These are phyloP conservation scores for Phytoseiulus persimilis DNA, from an alignment of 2,888 invertebrate species.

Conservation along the genomic window DNA sequence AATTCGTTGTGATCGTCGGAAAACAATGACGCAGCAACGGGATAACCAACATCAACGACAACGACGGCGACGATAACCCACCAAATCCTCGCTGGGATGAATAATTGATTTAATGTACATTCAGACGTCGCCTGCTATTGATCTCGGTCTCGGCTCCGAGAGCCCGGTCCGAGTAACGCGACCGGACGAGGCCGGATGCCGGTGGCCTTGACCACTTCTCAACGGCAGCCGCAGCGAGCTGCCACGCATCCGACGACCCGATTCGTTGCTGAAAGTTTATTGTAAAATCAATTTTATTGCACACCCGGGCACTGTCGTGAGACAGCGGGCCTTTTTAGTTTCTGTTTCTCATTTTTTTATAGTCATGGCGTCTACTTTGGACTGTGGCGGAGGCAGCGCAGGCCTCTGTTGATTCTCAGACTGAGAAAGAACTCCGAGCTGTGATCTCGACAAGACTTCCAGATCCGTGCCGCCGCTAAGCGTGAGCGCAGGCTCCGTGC, in stretches of 20 bases:
- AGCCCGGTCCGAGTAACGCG: neutral
- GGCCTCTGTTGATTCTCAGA: neutral
- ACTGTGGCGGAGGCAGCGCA: neutral
- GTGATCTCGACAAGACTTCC: neutral
- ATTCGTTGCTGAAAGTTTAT: neutral
- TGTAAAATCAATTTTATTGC: neutral
- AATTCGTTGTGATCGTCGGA: neutral
- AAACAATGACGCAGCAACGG: neutral
- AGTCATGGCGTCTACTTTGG: neutral
- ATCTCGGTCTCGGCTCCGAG: neutral
- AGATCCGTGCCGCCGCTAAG: neutral
- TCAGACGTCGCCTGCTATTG: neutral
- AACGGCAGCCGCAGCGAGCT: neutral
- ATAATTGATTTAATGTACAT: neutral
- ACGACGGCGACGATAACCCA: neutral
- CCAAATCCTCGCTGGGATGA: neutral
- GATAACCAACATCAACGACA: neutral
- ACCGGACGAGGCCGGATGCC: neutral
- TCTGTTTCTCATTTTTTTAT: neutral
- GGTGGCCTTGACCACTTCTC: neutral
- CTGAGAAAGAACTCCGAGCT: neutral
- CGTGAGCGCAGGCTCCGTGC: too few relatives aligned
- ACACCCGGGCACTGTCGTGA: neutral
- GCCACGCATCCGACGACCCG: neutral
- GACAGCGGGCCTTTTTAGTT: neutral